phyloP scores from a whole-genome alignment of 2,797 vertebrate species.

The Sebastes jordani region DNA sequence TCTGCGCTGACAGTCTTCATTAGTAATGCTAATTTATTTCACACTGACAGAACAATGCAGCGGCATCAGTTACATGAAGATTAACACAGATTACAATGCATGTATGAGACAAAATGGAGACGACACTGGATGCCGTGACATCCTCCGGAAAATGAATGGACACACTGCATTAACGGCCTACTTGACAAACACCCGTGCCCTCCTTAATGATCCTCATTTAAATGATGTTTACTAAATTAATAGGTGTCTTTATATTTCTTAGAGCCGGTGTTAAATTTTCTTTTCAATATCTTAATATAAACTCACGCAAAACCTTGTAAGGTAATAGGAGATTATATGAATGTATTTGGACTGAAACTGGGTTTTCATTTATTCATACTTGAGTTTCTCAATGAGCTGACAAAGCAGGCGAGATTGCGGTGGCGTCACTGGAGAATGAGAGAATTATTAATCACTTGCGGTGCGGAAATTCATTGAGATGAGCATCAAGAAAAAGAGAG shows the following conservation, averaged over 20 bases:
- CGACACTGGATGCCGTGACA: slow-evolving; percentile 37
- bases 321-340: neutral
- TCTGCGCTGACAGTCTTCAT: slow-evolving; percentile 67
- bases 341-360: neutral
- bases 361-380: slow-evolving; percentile 35
- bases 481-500: slow-evolving; percentile 7
- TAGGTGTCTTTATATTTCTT: neutral
- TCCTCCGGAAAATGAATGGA: slow-evolving; percentile 37
- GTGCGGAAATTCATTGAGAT: slow-evolving; percentile 18
- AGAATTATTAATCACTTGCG: slow-evolving; percentile 48
- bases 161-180: slow-evolving; percentile 22
- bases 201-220: slow-evolving; percentile 14
- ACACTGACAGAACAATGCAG: slow-evolving; percentile 60
- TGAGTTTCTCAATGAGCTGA: slow-evolving; percentile 19
- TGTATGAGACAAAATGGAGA: slow-evolving; percentile 49
- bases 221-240: slow-evolving; percentile 10
- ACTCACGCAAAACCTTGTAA: neutral
- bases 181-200: slow-evolving; percentile 19
- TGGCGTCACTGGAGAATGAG: slow-evolving; percentile 17
- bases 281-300: neutral
- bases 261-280: neutral
- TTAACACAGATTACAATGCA: slow-evolving; percentile 62
- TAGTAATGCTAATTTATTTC: slow-evolving; percentile 68
- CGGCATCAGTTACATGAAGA: slow-evolving; percentile 63
- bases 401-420: neutral